Base-by-base conservation (phyloP, 2,797 vertebrate species). In the Micromesistius poutassou region DNA sequence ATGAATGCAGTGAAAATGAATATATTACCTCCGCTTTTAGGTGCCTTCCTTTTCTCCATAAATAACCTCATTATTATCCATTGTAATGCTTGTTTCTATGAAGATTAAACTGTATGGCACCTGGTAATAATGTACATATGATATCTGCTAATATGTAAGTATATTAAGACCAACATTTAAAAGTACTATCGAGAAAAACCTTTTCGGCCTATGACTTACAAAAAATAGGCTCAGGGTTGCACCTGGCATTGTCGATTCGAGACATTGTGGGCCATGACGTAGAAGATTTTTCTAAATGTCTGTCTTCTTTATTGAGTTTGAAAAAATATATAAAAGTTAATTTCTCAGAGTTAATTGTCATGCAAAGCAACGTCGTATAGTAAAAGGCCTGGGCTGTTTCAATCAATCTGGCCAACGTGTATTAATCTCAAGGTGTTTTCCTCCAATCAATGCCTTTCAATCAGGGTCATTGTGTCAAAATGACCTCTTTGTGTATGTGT, bases 301-400 rank as follows among this genome's bases (percentile, higher is more conserved):
- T 71, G 0, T 77, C 78, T 79, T 81, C 77, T 87, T 91, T 90
- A 85, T 90, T 83, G 66, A 22, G 73, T 81, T 85, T 90, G 90
- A 90, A 87, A 90, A 92, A 91, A 86, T 72, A 86, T 71, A 77
- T 50, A 76, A 62, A 30, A 76, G 0, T 71, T 66, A 77, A 16
- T 80, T 80, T 77, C 30, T 30, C 77, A 62, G 74, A 74, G 80
- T 83, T 80, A 82, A 86, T 91, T 91, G 87, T 91, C 75, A 91
- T 90, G 89, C 82, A 89, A 88, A 90, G 40, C n/a, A 33, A 28
- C 13, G 30, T 30, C 35, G 6, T 10, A 6, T 38, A 38, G 36
- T 9, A 38, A n/a, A 31, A 28, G 76, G 75, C 73, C 72, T 3
- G 30, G 36, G 22, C 16, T 36, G n/a, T 73, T 38, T 74, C 80